These are phyloP conservation scores for Semicossyphus pulcher DNA, from an alignment of 2,113 vertebrate genomes.

Conservation along the genomic window DNA sequence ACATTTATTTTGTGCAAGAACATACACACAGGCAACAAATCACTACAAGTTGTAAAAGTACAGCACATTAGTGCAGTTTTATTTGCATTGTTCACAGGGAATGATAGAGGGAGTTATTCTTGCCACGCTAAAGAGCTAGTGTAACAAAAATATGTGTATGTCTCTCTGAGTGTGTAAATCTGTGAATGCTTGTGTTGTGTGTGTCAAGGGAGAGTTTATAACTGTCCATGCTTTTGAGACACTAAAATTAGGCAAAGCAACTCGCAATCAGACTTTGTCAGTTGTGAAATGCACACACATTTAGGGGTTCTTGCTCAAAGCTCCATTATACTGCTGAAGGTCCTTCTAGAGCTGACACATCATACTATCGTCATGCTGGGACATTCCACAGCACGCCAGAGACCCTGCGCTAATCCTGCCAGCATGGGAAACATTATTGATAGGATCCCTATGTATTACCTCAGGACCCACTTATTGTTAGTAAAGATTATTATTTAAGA, in stretches of 20 bases:
- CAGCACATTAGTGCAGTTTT: slow-evolving; percentile 69
- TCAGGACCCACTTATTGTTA: slow-evolving; percentile 83
- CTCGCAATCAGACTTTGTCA: slow-evolving; percentile 54
- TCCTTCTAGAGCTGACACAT: slow-evolving; percentile 78
- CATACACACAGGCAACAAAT: slow-evolving; percentile 63
- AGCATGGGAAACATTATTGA: slow-evolving; percentile 86
- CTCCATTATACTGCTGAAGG: slow-evolving; percentile 77
- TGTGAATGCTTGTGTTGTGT: slow-evolving; percentile 3
- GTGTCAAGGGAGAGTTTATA: slow-evolving; percentile 16
- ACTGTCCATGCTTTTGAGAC: slow-evolving; percentile 48
- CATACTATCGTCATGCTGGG: slow-evolving; percentile 81
- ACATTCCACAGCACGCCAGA: slow-evolving; percentile 80
- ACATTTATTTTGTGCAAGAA: slow-evolving; percentile 23
- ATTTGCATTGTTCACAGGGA: slow-evolving; percentile 72
- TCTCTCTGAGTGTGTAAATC: not conserved
- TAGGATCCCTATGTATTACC: slow-evolving; percentile 85
- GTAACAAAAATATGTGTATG: slow-evolving; percentile 26
- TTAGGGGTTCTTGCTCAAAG: slow-evolving; percentile 69
- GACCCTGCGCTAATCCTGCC: slow-evolving; percentile 80
- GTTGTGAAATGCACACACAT: slow-evolving; percentile 35
- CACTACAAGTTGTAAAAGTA: slow-evolving; percentile 58
- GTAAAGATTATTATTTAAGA: slow-evolving; percentile 87
- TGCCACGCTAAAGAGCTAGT: slow-evolving; percentile 52
- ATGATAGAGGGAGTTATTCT: slow-evolving; percentile 41
- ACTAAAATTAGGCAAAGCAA: slow-evolving; percentile 48